Conservation (phyloP, 2,797 vertebrate species). For the Takifugu ocellatus region DNA sequence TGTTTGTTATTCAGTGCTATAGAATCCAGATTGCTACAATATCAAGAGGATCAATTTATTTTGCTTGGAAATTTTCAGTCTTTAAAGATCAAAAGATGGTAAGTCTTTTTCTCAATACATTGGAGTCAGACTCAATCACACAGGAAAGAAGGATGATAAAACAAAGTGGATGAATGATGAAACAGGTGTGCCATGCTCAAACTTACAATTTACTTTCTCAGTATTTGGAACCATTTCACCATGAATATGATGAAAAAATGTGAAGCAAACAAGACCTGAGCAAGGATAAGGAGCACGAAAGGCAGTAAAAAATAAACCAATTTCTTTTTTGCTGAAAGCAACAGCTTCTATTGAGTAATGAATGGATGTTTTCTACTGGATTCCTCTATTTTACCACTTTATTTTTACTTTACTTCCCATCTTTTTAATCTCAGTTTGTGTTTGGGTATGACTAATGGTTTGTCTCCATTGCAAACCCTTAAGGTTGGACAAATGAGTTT, state of each 20-base stretch:
- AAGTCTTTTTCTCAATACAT: slow-evolving; percentile 5
- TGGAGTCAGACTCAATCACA: neutral
- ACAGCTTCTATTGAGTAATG: slow-evolving; percentile 59
- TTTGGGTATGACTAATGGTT: slow-evolving; percentile 25
- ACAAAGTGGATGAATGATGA: slow-evolving; percentile 17
- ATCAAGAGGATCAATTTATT: no score
- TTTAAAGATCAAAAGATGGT: slow-evolving; percentile 23
- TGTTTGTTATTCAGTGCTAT: no score
- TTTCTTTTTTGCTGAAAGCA: slow-evolving; percentile 54
- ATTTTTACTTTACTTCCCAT: slow-evolving; percentile 12
- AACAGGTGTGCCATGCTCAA: slow-evolving; percentile 32
- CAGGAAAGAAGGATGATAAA: slow-evolving; percentile 23
- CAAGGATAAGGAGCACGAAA: slow-evolving; percentile 21
- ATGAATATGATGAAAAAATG: slow-evolving; percentile 21
- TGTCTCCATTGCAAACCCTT: slow-evolving; percentile 58
- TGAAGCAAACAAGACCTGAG: slow-evolving; percentile 35
- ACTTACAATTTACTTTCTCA: slow-evolving; percentile 7
- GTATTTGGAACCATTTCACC: slow-evolving; percentile 23
- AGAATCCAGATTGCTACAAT: no score
- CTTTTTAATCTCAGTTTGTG: slow-evolving; percentile 4
- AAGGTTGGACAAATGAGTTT: slow-evolving; percentile 69
- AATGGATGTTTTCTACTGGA: slow-evolving; percentile 40
- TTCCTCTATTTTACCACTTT: slow-evolving; percentile 27
- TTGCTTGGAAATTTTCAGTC: neutral
- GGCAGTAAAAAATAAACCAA: slow-evolving; percentile 56